These are phyloP conservation scores for Pelecanoides urinatrix DNA, from an alignment of 2,113 vertebrate genomes.

Conservation along the genomic window DNA sequence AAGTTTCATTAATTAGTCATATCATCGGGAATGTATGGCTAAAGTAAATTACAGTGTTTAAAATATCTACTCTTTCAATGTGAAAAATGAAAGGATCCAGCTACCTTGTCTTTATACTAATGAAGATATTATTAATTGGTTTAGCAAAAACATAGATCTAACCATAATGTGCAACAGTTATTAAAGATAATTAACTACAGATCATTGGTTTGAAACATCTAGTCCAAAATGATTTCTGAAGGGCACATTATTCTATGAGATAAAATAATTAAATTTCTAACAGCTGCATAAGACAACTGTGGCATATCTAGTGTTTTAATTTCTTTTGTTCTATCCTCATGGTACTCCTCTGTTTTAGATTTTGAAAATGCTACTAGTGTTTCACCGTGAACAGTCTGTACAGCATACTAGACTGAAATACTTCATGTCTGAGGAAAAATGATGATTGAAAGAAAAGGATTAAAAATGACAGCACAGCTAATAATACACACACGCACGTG, in stretches of 20 bases:
- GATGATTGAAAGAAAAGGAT: slow-evolving; percentile 77
- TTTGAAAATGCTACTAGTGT: slow-evolving; percentile 71
- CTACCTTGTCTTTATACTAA: slow-evolving; percentile 88
- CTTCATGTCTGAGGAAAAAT: slow-evolving; percentile 74
- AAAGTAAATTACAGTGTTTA: slow-evolving; percentile 88
- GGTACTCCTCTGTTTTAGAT: slow-evolving; percentile 72
- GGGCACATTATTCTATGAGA: slow-evolving; percentile 87
- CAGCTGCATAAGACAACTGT: slow-evolving; percentile 81
- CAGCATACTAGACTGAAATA: slow-evolving; percentile 70
- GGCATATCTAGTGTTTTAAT: slow-evolving; percentile 81
- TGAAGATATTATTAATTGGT: slow-evolving; percentile 90
- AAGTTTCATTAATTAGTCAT: slow-evolving; percentile 85
- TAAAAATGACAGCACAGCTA: slow-evolving; percentile 69
- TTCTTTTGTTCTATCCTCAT: slow-evolving; percentile 83
- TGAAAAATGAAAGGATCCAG: slow-evolving; percentile 86
- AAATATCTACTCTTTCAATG: slow-evolving; percentile 85
- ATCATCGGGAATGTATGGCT: slow-evolving; percentile 81
- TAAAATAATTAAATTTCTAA: slow-evolving; percentile 90
- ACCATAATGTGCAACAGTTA: slow-evolving; percentile 89
- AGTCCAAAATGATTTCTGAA: slow-evolving; percentile 88
- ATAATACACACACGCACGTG: slow-evolving; percentile 63
- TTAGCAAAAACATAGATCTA: slow-evolving; percentile 89
- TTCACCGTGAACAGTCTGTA: slow-evolving; percentile 67
- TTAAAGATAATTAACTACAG: slow-evolving; percentile 90
- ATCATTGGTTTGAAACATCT: slow-evolving; percentile 89